These are phyloP conservation scores for Cataglyphis livida DNA, from an alignment of 2,888 invertebrate species.

Conservation along the genomic window DNA sequence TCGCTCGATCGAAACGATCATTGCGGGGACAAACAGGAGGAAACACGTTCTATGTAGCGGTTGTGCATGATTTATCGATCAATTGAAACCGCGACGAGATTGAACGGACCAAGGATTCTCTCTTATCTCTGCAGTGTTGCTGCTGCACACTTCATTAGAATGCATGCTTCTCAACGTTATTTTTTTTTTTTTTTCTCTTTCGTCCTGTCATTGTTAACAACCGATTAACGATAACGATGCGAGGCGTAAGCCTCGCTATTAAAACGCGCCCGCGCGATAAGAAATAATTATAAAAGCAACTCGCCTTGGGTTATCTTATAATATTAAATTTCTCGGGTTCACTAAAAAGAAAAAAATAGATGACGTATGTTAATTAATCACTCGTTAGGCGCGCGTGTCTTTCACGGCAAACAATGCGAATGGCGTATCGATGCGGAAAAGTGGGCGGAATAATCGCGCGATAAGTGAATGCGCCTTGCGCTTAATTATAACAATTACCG, in stretches of 20 bases:
- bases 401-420: constrained; percentile 59
- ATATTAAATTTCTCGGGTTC: constrained; percentile 37
- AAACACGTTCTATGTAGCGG: constrained; percentile 20
- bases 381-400: constrained; percentile 42
- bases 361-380: constrained; percentile 54
- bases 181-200: not conserved
- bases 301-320: constrained; percentile 33
- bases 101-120: constrained; percentile 53
- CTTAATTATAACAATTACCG: constrained; percentile 78
- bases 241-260: constrained; percentile 7
- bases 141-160: constrained; percentile 32
- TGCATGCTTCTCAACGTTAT: not conserved
- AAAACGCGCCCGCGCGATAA: constrained; percentile 17
- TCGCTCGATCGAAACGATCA: constrained; percentile 54
- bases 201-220: constrained; percentile 39
- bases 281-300: constrained; percentile 28
- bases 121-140: constrained; percentile 29
- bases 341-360: constrained; percentile 8
- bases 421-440: constrained; percentile 58
- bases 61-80: constrained; percentile 63
- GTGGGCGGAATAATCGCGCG: constrained; percentile 72
- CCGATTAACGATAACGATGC: constrained; percentile 45
- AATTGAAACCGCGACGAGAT: constrained; percentile 39
- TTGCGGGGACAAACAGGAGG: constrained; percentile 31
- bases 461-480: constrained; percentile 68